Conservation (phyloP, 2,888 invertebrate genomes). For the Pristionchus arcanus region DNA sequence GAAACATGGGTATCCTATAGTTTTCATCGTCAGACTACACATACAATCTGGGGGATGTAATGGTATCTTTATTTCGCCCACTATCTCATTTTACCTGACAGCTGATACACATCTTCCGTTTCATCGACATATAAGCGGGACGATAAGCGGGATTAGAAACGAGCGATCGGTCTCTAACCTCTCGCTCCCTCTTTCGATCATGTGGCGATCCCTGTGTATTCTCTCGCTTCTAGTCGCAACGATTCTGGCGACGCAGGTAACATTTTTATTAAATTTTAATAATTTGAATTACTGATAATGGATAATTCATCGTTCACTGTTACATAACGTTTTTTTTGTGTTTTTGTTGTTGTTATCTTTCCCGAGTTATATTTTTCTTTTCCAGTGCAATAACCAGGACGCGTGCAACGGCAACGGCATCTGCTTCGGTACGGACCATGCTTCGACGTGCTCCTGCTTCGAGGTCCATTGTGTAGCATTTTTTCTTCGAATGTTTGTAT, state of each 20-base stretch:
- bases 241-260: not conserved
- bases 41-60: too few species aligned
- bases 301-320: too few species aligned
- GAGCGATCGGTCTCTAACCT: not conserved
- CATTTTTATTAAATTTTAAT: too few species aligned
- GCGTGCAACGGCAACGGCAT: slow-evolving; percentile 2
- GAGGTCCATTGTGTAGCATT: not conserved
- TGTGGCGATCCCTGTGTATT: not conserved
- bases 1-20: not conserved
- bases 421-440: not conserved
- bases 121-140: not conserved
- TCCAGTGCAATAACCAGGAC: not conserved
- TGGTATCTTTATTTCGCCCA: too few species aligned
- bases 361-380: too few species aligned
- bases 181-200: not conserved
- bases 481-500: too few species aligned
- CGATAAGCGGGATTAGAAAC: not conserved
- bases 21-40: not conserved
- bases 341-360: too few species aligned
- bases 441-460: not conserved
- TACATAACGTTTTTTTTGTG: too few species aligned
- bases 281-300: too few species aligned
- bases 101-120: too few species aligned
- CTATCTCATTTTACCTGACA: too few species aligned
- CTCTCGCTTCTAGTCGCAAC: not conserved